These are phyloP conservation scores for Anoplolepis gracilipes DNA, from an alignment of 1,140 invertebrate species.

Conservation along the genomic window DNA sequence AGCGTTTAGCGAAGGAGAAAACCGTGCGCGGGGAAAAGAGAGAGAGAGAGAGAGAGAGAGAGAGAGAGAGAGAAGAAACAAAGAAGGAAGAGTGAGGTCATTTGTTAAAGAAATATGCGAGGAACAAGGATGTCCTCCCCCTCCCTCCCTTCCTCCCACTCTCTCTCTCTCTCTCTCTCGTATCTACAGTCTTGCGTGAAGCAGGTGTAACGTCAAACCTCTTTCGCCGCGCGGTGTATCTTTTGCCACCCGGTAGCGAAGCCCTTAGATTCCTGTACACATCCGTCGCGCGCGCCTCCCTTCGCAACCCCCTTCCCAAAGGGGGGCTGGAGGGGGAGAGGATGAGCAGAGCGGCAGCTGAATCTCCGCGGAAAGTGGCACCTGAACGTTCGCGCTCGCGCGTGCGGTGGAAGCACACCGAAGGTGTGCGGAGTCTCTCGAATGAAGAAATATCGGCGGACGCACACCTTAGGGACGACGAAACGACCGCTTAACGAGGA, in stretches of 20 bases:
- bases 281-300: too few relatives aligned
- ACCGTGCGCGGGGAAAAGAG: constrained; percentile 6
- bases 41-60: background rate
- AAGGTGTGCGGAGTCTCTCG: background rate
- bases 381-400: constrained; percentile 71
- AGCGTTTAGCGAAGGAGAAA: constrained; percentile 42
- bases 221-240: constrained; percentile 68
- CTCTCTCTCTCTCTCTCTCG: too few relatives aligned
- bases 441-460: constrained; percentile 53
- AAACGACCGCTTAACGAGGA: constrained; percentile 67
- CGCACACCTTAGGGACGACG: background rate
- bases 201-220: constrained; percentile 82
- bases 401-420: constrained; percentile 8
- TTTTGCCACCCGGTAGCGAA: constrained; percentile 79
- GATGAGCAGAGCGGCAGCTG: constrained; percentile 76
- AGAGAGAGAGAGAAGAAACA: background rate
- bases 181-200: constrained; percentile 69
- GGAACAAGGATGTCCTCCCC: background rate
- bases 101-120: constrained; percentile 17
- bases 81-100: background rate
- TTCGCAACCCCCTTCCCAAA: constrained; percentile 67
- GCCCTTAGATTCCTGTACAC: constrained; percentile 75
- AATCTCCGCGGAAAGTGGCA: constrained; percentile 78
- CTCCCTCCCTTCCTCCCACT: too few relatives aligned
- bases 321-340: constrained; percentile 4